These are phyloP conservation scores for Threskiornis aethiopicus DNA, from an alignment of 2,797 vertebrate genomes.

Conservation along the genomic window DNA sequence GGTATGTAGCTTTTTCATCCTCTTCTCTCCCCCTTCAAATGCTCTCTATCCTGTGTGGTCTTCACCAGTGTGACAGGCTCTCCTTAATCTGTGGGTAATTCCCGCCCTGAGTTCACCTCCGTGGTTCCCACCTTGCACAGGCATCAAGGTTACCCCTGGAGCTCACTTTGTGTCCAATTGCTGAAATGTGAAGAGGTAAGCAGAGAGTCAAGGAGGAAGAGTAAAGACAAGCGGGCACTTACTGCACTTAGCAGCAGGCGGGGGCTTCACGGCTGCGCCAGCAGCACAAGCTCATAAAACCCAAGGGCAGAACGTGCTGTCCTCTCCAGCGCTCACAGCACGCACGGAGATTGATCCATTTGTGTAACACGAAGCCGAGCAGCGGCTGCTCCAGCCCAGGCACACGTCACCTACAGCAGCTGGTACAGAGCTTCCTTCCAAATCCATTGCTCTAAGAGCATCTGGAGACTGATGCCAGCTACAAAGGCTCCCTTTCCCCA, in stretches of 20 bases:
- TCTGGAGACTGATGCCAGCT: neutral
- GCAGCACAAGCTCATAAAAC: neutral
- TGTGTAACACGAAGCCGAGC: neutral
- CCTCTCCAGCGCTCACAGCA: neutral
- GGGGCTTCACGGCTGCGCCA: accelerated
- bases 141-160: neutral
- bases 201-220: neutral
- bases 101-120: neutral
- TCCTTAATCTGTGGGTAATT: neutral
- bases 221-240: neutral
- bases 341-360: neutral
- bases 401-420: neutral
- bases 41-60: neutral
- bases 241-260: accelerated
- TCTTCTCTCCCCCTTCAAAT: neutral
- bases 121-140: neutral
- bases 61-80: neutral
- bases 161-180: accelerated
- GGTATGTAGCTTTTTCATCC: neutral
- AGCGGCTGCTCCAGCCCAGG: neutral
- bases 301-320: neutral
- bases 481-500: neutral
- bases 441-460: neutral
- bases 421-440: neutral
- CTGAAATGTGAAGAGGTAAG: accelerated